Evolutionary conservation across 2,113 vertebrate species (phyloP), one percentile per base, ranked within the genome.

Genomic region (Muscicapa adusta): DNA sequence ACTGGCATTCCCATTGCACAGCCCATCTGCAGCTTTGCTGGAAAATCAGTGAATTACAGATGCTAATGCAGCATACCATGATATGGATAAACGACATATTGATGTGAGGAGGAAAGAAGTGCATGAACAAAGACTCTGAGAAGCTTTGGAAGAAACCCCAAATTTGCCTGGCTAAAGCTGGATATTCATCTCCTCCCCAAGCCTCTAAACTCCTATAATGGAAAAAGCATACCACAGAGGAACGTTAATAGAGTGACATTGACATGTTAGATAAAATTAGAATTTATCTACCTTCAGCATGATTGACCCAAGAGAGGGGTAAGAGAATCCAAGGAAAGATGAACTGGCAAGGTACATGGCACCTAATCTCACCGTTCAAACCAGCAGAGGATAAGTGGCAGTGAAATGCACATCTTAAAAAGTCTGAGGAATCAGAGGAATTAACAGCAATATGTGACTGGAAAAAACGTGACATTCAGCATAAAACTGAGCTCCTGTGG

Each of bases 191-290:
- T 62, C 36, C 50, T 73, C 50, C 58, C 25, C 54, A 88, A 65
- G 53, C 45, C 45, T 93, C 92, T 76, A 50, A 67, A 93, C 60
- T 85, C 58, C 74, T 88, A 34, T 88, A 94, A 94, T 93, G 90
- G 95, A 93, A 96, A 94, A 22, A 94, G 71, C 88, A 94, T 72
- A 91, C 53, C 4, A 3, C 33, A 68, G 54, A 79, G 82, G 45
- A 88, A 91, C 85, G 71, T 93, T 93, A 89, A 85, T 79, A 57
- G 78, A 62, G 90, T 93, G 90, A 88, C 1, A 10, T 6, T 95
- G 93, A 93, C 66, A 68, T n/a, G 58, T 66, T 70, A 93, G 90
- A 83, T 93, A 94, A 90, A 94, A 72, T 72, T 75, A 50, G 58
- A 79, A 90, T 90, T 88, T 53, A 91, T 78, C 58, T 89, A 68